A percentile compares a stretch with the other conserved stretches of the same genome.
phyloP scores from a whole-genome alignment of 2,797 vertebrate genomes.

The Falco peregrinus region DNA sequence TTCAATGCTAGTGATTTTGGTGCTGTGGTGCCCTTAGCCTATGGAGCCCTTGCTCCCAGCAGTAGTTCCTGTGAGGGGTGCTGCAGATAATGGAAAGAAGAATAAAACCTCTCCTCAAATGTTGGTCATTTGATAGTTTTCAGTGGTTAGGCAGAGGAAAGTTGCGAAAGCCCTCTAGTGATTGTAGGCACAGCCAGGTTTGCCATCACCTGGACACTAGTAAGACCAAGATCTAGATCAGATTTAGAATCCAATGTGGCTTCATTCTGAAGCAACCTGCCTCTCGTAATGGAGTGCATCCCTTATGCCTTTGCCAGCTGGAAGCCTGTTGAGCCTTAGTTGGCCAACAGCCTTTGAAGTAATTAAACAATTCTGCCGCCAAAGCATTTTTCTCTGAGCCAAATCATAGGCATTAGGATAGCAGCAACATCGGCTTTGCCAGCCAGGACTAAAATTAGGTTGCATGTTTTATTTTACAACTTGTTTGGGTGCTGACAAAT shows the following conservation, averaged over 20 bases:
- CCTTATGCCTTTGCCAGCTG: conserved; percentile 6
- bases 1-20: rapidly evolving
- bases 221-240: background rate
- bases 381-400: conserved; percentile 5
- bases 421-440: background rate
- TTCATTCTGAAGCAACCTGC: background rate
- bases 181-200: background rate
- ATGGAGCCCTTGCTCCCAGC: background rate
- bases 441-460: conserved; percentile 43
- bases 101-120: background rate
- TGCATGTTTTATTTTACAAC: background rate
- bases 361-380: conserved; percentile 38
- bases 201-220: background rate
- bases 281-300: background rate
- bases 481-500: conserved; percentile 35
- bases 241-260: background rate
- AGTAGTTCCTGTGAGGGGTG: background rate
- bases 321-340: background rate
- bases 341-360: conserved; percentile 9
- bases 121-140: background rate
- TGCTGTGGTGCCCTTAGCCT: too few species aligned
- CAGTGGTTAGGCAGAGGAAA: background rate
- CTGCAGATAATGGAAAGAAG: background rate
- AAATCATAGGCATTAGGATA: conserved; percentile 34
- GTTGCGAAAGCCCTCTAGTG: background rate